These are phyloP conservation scores for Rhinolophus sinicus DNA, from an alignment of 2,113 vertebrate species.

Conservation along the genomic window DNA sequence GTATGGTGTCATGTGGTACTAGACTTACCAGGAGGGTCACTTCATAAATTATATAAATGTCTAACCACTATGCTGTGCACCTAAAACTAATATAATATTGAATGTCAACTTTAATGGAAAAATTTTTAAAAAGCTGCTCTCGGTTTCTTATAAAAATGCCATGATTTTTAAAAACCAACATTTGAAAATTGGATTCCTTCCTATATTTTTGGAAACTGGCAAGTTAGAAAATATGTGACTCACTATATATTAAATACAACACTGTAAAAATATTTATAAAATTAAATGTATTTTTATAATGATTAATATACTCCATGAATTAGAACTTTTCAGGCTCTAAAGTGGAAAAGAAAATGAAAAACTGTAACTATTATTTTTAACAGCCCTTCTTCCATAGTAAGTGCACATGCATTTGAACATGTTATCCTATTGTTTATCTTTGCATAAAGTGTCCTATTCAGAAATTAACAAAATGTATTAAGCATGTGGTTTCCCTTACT, in stretches of 20 bases:
- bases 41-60: too few relatives aligned
- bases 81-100: too few relatives aligned
- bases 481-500: background rate
- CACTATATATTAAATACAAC: constrained; percentile 52
- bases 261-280: constrained; percentile 73
- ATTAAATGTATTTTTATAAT: constrained; percentile 67
- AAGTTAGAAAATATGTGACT: constrained; percentile 50
- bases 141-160: constrained; percentile 67
- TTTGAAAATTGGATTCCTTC: constrained; percentile 56
- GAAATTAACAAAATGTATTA: constrained; percentile 73
- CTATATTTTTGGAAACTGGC: constrained; percentile 58
- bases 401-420: background rate
- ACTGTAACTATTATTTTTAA: background rate
- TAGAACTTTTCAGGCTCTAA: constrained; percentile 49
- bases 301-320: constrained; percentile 54
- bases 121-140: constrained; percentile 69
- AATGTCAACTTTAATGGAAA: too few relatives aligned
- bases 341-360: background rate
- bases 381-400: background rate
- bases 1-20: too few relatives aligned
- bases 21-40: too few relatives aligned
- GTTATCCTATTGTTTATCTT: constrained; percentile 47
- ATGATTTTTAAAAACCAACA: constrained; percentile 60
- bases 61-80: too few relatives aligned
- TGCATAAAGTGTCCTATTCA: constrained; percentile 54